Evolutionary conservation across 2,113 vertebrate species (phyloP), one percentile per base, ranked within the genome.

Genomic region (Delphinapterus leucas): DNA sequence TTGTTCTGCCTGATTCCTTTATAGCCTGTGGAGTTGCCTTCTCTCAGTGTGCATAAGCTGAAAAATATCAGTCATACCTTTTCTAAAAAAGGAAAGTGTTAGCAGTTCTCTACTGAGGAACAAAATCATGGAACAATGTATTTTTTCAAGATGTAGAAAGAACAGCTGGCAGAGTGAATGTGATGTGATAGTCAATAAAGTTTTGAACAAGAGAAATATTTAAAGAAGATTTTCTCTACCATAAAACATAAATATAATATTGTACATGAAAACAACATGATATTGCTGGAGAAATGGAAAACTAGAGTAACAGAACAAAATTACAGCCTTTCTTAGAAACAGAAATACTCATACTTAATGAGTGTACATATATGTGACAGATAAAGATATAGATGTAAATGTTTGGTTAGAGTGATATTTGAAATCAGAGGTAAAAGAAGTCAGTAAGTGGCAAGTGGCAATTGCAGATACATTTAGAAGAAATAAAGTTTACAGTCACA

Each of bases 61-160:
- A 70, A 87, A 93, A 96, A 68, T 79, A 92, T 61, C 44, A 88
- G 47, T 83, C 83, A 79, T 49, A 60, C 5, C 28, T 65, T 84
- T 83, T 91, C 44, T 93, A 49, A 63, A 86, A 89, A 73, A 76
- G 38, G 73, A 95, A 93, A 97, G 61, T 90, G 8, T 91, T 85
- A 88, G 76, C 25, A 88, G 53, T 88, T 94, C 82, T 95, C 25
- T 79, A n/a, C 73, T 23, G 17, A 96, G 61, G 60, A 74, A 85
- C 4, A 93, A 87, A 93, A 81, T 70, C 53, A 87, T 36, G 23
- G 44, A 94, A 70, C 44, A 81, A 67, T 61, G 41, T 65, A 49
- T 60, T 86, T 88, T 90, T 90, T 86, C 71, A 91, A 97, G 55
- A 93, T 92, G 86, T 76, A 86, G 26, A 93, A 86, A 96, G 82